Conservation (phyloP, 2,888 invertebrate genomes). For the Diarsia mendica region DNA sequence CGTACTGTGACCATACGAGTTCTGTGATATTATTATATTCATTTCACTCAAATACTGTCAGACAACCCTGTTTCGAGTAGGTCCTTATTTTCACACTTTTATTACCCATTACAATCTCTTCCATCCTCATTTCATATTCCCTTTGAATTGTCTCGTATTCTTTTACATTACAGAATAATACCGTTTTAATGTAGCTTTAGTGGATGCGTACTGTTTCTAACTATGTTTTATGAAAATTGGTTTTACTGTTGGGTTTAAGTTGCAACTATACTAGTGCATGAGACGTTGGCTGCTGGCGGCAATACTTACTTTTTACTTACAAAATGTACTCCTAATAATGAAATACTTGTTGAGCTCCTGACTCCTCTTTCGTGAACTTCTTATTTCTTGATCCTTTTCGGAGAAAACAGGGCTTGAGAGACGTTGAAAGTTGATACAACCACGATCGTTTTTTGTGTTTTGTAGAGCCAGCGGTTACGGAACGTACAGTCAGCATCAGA, state of each 20-base stretch:
- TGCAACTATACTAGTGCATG: slow-evolving; percentile 18
- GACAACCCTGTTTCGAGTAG: not conserved
- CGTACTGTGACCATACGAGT: not conserved
- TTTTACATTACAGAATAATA: slow-evolving; percentile 28
- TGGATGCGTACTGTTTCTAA: slow-evolving; percentile 22
- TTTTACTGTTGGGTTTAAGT: slow-evolving; percentile 23
- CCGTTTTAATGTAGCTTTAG: slow-evolving; percentile 40
- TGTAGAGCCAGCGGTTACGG: too few relatives aligned
- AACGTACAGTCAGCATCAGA: too few relatives aligned
- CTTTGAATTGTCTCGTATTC: slow-evolving; percentile 28
- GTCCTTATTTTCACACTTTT: slow-evolving; percentile 34
- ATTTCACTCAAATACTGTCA: not conserved
- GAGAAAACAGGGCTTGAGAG: not conserved
- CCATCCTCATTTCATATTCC: slow-evolving; percentile 43
- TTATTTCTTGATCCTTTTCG: not conserved
- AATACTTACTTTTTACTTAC: slow-evolving; percentile 13
- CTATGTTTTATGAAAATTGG: slow-evolving; percentile 41
- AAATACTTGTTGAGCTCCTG: not conserved
- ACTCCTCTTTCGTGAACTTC: not conserved
- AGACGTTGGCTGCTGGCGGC: not conserved
- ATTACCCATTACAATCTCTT: slow-evolving; percentile 41
- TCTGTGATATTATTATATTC: not conserved
- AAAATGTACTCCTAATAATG: not conserved
- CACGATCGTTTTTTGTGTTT: not conserved
- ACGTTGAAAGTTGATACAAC: not conserved